Percentiles rank a stretch among this genome's conserved stretches.
These are phyloP conservation scores for Abramis brama DNA, from an alignment of 2,113 vertebrate species.

Conservation along the genomic window DNA sequence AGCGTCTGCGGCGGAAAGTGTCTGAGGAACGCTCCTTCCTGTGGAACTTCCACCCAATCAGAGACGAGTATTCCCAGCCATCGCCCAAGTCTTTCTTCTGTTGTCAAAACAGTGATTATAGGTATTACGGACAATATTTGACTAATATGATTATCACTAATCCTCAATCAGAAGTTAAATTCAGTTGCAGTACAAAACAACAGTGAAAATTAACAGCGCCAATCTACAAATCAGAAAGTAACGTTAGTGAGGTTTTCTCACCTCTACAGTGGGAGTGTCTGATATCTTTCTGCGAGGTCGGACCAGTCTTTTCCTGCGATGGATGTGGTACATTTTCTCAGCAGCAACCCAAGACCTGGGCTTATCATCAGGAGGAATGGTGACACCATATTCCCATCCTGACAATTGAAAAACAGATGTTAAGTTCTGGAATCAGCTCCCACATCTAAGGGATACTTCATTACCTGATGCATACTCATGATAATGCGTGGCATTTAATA, in stretches of 20 bases:
- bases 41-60: constrained; percentile 99
- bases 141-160: neutral
- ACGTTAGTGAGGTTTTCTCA: constrained; percentile 61
- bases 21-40: constrained; percentile 89
- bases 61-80: constrained; percentile 95
- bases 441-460: neutral
- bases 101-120: neutral
- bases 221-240: neutral
- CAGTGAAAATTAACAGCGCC: neutral
- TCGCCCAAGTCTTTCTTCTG: constrained; percentile 78
- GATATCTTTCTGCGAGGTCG: constrained; percentile 83
- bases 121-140: neutral
- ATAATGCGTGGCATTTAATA: neutral
- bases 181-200: neutral
- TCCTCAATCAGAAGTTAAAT: neutral
- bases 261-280: constrained; percentile 71
- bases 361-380: constrained; percentile 90
- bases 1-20: constrained; percentile 89
- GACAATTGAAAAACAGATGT: neutral
- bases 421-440: neutral
- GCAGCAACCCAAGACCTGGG: constrained; percentile 93
- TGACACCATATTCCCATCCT: constrained; percentile 98
- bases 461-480: neutral
- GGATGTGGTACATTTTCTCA: constrained; percentile 96
- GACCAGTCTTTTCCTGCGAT: constrained; percentile 87